A percentile compares a stretch with the other conserved stretches of the same genome.
Evolutionary conservation across 2,113 vertebrate genomes (phyloP).

Genomic region (Podilymbus podiceps): DNA sequence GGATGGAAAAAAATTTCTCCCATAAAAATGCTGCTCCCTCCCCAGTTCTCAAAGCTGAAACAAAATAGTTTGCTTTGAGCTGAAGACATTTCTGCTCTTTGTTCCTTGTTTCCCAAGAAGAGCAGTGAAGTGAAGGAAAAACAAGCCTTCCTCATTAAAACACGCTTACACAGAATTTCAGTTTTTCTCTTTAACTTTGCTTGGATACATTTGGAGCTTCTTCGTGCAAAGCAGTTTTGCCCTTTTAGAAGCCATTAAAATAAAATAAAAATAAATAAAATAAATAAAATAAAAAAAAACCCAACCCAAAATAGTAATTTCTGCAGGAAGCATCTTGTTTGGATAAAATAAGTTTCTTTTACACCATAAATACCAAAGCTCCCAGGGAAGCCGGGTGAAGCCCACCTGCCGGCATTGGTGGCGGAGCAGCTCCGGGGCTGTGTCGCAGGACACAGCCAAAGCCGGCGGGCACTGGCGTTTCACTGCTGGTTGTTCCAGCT

Average conservation of each 20-base stretch:
- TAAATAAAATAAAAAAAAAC: too few relatives aligned
- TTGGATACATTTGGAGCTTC: conserved; percentile 17
- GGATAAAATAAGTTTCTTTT: background rate
- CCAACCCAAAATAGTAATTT: background rate
- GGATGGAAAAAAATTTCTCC: background rate
- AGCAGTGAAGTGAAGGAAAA: conserved; percentile 27
- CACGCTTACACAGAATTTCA: background rate
- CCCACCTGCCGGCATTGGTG: accelerated
- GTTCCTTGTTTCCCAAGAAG: conserved; percentile 23
- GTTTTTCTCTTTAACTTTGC: conserved; percentile 53
- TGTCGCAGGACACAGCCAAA: background rate
- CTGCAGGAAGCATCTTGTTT: background rate
- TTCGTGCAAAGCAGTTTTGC: background rate
- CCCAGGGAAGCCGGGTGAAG: background rate
- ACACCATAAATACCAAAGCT: background rate
- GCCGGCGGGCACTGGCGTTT: background rate
- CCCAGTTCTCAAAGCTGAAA: background rate
- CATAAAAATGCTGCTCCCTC: conserved; percentile 37
- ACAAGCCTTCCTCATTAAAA: conserved; percentile 40
- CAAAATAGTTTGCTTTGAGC: conserved; percentile 4
- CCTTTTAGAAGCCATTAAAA: conserved; percentile 19
- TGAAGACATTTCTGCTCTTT: conserved; percentile 9
- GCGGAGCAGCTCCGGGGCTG: background rate
- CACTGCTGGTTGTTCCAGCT: background rate
- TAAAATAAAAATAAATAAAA: background rate